Evolutionary conservation across 2,113 vertebrate genomes (phyloP).

Genomic region (Cichladusa arquata): DNA sequence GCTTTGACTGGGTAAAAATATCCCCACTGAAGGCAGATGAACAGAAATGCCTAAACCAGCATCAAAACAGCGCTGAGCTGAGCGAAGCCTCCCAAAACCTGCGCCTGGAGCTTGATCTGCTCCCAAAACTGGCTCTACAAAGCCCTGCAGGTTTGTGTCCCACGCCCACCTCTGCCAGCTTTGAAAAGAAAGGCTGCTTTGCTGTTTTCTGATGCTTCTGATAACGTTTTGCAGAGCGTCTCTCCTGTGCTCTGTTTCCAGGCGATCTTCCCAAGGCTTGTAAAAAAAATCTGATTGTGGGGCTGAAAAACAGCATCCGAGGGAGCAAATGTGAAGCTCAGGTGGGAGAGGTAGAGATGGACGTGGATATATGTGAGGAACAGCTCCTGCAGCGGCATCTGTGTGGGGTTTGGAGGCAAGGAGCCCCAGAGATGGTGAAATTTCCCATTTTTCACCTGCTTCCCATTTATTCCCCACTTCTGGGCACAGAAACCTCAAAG

Average conservation of each 20-base stretch:
- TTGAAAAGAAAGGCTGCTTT: background rate
- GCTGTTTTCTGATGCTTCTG: background rate
- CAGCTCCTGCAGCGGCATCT: background rate
- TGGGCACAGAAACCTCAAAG: background rate
- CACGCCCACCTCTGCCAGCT: background rate
- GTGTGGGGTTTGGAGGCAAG: fast-evolving
- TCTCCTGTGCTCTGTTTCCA: background rate
- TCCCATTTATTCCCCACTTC: background rate
- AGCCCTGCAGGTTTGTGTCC: background rate
- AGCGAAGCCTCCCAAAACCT: background rate
- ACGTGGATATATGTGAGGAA: fast-evolving
- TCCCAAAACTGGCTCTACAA: background rate
- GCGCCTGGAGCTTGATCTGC: fast-evolving
- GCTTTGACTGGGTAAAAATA: background rate
- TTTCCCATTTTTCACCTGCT: background rate
- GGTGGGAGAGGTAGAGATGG: background rate
- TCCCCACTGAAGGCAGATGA: background rate
- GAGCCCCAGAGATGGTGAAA: fast-evolving
- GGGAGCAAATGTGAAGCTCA: background rate
- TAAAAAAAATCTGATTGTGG: background rate
- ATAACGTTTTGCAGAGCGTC: background rate
- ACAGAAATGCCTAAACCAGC: background rate
- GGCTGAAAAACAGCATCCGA: background rate
- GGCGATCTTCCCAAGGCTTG: background rate
- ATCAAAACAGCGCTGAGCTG: background rate